Base-by-base conservation (phyloP, 37 sponge, comb jelly and placozoan species). In the Chondrosia reniformis region DNA sequence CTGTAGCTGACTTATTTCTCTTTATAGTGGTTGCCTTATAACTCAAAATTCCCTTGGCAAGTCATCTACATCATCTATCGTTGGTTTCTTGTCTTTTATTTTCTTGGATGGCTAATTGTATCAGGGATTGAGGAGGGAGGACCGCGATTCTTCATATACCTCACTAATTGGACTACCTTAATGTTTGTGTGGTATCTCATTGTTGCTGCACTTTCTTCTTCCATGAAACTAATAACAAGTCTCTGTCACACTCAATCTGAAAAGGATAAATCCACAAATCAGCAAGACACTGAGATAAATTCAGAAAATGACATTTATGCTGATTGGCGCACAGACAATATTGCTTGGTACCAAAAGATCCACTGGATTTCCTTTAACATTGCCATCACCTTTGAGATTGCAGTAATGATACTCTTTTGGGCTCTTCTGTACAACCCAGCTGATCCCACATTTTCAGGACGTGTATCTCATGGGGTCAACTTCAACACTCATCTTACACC, bases 111-210 rank as follows among this genome's bases (percentile, higher is more conserved):
- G 86, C 32, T 86, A 0, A 25, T 32, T 21, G 59, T 8, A 4
- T 13, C 57, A 17, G 42, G 27, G 15, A 38, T 22, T 2, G 62
- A 31, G 17, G 8, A 44, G 43, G 45, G 45, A 24, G 52, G 71
- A 28, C 24, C 74, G 4, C 57, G 44, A 42, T 84, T 22, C 31
- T 39, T 89, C 59, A 89, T 84, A 42, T 84, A 76, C 34, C 55
- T 89, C 56, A 77, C 82, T 13, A 36, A 84, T 64, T 89, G 85
- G 89, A 74, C 71, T 12, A 67, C 72, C 34, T 3, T 83, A 13
- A 9, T 55, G 28, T 80, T 63, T 56, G 61, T 28, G 17, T 9
- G 38, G 25, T 86, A 86, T 24, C 81, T 86, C 25, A 8, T 76
- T 15, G 39, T 52, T 21, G 67, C 86, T 39, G 86, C 81, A 49